Evolutionary conservation across 2,797 vertebrate genomes (phyloP).

Genomic region (Urophycis tenuis): DNA sequence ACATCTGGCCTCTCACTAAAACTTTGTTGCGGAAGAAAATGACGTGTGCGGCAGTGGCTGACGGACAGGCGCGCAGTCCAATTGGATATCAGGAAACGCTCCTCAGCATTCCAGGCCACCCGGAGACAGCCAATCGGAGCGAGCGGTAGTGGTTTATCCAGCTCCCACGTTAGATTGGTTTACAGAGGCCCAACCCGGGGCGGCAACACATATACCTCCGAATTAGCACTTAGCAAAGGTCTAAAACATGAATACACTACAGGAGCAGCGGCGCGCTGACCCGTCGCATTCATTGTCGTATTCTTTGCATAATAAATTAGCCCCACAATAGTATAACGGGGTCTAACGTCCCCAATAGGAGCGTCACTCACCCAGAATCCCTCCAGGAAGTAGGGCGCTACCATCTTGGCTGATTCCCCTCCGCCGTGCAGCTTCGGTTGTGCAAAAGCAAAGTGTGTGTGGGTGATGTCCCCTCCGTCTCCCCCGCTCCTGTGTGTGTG

Average conservation of each 20-base stretch:
- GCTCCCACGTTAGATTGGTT: constrained; percentile 61
- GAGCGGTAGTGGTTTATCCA: constrained; percentile 28
- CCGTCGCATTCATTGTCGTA: too few species aligned
- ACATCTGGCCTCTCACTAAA: constrained; percentile 66
- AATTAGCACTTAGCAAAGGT: neutral
- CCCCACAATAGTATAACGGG: too few species aligned
- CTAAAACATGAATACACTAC: neutral
- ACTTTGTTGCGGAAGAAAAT: constrained; percentile 69
- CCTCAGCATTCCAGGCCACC: constrained; percentile 53
- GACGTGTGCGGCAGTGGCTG: constrained; percentile 39
- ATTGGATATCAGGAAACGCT: constrained; percentile 50
- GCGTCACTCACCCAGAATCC: constrained; percentile 87
- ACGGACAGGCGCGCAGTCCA: constrained; percentile 59
- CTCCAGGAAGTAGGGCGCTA: constrained; percentile 90
- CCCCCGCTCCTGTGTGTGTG: constrained; percentile 60
- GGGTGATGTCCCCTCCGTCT: constrained; percentile 62
- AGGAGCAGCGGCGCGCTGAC: neutral
- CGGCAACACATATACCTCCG: constrained; percentile 47
- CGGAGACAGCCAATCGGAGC: constrained; percentile 54
- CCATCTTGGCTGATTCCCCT: constrained; percentile 73
- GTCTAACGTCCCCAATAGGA: neutral
- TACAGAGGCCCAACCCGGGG: constrained; percentile 68
- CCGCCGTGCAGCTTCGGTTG: constrained; percentile 37
- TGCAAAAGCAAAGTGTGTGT: constrained; percentile 46
- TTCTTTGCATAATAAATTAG: too few species aligned